Percentiles rank a stretch among this genome's conserved stretches.
Evolutionary conservation across 1,140 invertebrate genomes (phyloP).

Genomic region (Zaprionus gabonicus): DNA sequence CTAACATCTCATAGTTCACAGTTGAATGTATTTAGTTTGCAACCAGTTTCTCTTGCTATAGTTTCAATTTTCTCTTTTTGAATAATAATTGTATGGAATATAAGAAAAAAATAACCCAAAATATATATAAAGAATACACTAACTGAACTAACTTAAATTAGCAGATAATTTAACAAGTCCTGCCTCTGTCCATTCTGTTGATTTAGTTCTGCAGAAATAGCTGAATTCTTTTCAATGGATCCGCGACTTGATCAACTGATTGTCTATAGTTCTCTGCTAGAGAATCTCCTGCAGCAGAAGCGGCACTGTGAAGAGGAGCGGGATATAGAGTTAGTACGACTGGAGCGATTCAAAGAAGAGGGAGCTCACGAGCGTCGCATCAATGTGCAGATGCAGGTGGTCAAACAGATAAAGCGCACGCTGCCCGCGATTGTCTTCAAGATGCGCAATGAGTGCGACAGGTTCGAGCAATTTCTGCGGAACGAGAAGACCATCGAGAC

Average conservation of each 20-base stretch:
- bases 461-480: slow-evolving; percentile 46
- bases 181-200: background rate
- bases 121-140: too few relatives aligned
- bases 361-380: slow-evolving; percentile 36
- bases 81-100: slow-evolving; percentile 7
- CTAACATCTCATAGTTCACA: too few relatives aligned
- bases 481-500: slow-evolving; percentile 24
- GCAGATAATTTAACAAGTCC: too few relatives aligned
- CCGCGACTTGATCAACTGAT: slow-evolving; percentile 58
- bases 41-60: background rate
- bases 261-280: slow-evolving; percentile 49
- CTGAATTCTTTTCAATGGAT: slow-evolving; percentile 13
- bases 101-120: background rate
- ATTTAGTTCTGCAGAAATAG: background rate
- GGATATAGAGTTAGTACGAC: slow-evolving; percentile 41
- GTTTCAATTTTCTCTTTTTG: slow-evolving; percentile 3
- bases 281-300: slow-evolving; percentile 60
- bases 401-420: slow-evolving; percentile 43
- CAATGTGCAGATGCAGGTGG: slow-evolving; percentile 47
- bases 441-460: slow-evolving; percentile 63
- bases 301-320: slow-evolving; percentile 50
- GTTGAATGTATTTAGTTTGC: background rate
- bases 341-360: slow-evolving; percentile 58
- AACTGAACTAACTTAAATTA: too few relatives aligned
- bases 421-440: slow-evolving; percentile 60